These are phyloP conservation scores for Clarias batrachus DNA, from an alignment of 2,113 vertebrate species.

Conservation along the genomic window DNA sequence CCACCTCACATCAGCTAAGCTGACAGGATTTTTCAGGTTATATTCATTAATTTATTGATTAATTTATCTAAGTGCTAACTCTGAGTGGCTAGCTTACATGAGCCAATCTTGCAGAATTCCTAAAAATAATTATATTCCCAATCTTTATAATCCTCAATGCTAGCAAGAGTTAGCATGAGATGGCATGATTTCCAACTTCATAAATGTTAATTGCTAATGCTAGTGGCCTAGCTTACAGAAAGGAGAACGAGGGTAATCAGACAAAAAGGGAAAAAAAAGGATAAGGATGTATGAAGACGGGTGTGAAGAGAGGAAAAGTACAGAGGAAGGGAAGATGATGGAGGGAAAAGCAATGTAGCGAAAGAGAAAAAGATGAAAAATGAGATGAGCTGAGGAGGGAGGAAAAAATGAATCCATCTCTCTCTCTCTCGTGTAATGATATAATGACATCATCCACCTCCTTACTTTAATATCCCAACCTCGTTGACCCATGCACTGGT, in stretches of 20 bases:
- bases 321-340: not conserved
- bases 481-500: slow-evolving; percentile 3
- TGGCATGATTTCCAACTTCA: not conserved
- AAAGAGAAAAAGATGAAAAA: not conserved
- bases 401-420: not conserved
- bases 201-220: not conserved
- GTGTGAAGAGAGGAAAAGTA: not conserved
- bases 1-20: not conserved
- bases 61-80: not conserved
- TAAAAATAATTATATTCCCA: not conserved
- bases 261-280: not conserved
- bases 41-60: not conserved
- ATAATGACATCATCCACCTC: slow-evolving; percentile 34
- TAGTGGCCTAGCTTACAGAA: not conserved
- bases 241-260: not conserved
- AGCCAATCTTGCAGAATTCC: not conserved
- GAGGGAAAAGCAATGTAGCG: no score
- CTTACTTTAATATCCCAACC: slow-evolving; percentile 3
- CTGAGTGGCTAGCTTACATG: not conserved
- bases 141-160: not conserved
- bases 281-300: not conserved
- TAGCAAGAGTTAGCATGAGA: not conserved
- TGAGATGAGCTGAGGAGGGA: not conserved
- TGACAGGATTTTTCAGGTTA: not conserved
- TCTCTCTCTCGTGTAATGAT: not conserved